Percentiles rank a stretch among this genome's conserved stretches.
phyloP scores from a whole-genome alignment of 2,888 invertebrate genomes.

The Tupiocoris notatus region DNA sequence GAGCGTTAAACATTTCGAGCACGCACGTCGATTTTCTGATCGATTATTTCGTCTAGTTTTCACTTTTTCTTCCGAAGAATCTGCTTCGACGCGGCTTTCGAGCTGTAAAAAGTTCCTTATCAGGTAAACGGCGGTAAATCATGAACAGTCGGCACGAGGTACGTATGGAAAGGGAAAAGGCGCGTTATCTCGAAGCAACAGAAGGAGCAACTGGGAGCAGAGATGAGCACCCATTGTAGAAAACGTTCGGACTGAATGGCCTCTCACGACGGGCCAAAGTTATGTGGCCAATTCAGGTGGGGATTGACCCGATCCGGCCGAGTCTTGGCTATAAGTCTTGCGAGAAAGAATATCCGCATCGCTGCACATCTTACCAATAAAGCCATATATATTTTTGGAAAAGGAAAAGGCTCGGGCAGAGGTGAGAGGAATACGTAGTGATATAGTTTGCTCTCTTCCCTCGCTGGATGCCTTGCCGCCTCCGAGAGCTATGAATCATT shows the following conservation, averaged over 20 bases:
- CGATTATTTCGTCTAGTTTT: no score
- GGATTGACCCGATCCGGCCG: conserved; percentile 37
- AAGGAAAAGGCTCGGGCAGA: background rate
- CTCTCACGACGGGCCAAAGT: conserved; percentile 22
- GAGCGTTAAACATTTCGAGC: background rate
- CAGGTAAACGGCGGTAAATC: background rate
- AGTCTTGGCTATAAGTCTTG: conserved; percentile 33
- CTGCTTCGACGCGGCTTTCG: no score
- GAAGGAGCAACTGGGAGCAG: background rate
- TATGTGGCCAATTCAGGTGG: conserved; percentile 40
- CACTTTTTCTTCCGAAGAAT: no score
- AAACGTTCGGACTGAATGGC: conserved; percentile 19
- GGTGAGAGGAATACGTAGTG: conserved; percentile 7
- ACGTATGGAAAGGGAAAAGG: background rate
- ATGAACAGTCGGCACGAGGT: background rate
- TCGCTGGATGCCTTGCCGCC: conserved; percentile 17
- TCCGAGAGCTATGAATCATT: conserved; percentile 22
- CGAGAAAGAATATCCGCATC: conserved; percentile 34
- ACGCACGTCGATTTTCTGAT: background rate
- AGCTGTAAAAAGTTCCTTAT: background rate
- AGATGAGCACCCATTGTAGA: conserved; percentile 19
- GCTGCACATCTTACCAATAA: conserved; percentile 38
- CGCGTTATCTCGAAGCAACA: conserved; percentile 32
- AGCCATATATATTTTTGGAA: conserved; percentile 28
- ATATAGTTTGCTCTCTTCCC: conserved; percentile 36